Conservation (phyloP, 2,797 vertebrate genomes). For the Myotis pilosus region DNA sequence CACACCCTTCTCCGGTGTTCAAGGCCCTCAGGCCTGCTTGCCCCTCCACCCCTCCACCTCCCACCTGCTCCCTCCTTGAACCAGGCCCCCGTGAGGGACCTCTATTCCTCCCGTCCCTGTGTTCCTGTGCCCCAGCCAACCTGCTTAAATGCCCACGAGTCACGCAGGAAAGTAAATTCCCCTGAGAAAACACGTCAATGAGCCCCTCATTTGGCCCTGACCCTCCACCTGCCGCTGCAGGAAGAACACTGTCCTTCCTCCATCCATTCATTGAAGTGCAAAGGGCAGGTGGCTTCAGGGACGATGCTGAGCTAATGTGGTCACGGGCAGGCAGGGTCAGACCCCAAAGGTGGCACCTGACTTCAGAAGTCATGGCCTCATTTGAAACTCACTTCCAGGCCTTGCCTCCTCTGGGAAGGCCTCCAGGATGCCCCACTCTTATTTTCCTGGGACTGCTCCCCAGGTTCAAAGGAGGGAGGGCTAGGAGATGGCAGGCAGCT, state of each 20-base stretch:
- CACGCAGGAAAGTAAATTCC: neutral
- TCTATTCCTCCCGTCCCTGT: neutral
- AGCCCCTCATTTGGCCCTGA: neutral
- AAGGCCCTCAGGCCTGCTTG: too few species aligned
- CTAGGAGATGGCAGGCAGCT: neutral
- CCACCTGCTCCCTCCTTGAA: neutral
- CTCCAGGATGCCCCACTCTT: neutral
- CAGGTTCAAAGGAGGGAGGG: neutral
- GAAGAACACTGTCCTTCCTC: neutral
- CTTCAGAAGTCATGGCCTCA: neutral
- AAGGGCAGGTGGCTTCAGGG: neutral
- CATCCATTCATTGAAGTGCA: neutral
- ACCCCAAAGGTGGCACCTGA: neutral
- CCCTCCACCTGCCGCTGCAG: neutral
- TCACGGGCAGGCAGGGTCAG: fast-evolving
- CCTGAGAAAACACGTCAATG: neutral
- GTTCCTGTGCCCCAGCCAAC: neutral
- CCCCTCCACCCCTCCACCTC: fast-evolving
- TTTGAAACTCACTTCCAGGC: neutral
- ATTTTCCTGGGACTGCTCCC: neutral
- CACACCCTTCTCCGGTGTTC: too few species aligned
- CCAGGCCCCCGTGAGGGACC: neutral
- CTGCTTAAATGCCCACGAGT: neutral
- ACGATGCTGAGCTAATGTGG: neutral
- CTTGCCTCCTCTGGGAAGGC: neutral